Evolutionary conservation across 2,888 invertebrate genomes (phyloP).

Genomic region (Lochmaea crataegi): DNA sequence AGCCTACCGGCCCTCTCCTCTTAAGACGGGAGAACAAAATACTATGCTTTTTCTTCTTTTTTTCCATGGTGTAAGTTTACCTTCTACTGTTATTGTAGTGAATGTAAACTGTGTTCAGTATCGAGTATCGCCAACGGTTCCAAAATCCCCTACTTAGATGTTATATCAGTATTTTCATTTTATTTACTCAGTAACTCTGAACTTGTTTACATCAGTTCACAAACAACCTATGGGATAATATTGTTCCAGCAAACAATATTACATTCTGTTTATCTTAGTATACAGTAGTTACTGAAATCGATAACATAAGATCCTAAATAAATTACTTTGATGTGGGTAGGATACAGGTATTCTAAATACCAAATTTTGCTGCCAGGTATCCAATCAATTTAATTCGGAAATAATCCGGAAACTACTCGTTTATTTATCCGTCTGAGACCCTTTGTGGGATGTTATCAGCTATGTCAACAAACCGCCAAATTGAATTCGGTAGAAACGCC

Average conservation of each 20-base stretch:
- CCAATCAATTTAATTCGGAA: slow-evolving; percentile 30
- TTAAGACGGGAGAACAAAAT: no score
- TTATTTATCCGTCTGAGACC: slow-evolving; percentile 8
- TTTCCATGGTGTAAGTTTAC: no score
- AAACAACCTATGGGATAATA: neutral
- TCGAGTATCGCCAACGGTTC: no score
- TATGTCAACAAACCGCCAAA: slow-evolving; percentile 27
- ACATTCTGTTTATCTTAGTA: neutral
- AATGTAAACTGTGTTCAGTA: no score
- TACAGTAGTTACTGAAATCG: neutral
- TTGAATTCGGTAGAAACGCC: slow-evolving; percentile 16
- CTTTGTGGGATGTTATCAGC: slow-evolving; percentile 11
- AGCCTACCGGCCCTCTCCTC: no score
- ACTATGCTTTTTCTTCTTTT: no score
- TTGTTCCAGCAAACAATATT: neutral
- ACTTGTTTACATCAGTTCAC: neutral
- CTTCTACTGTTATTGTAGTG: no score
- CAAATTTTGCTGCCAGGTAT: slow-evolving; percentile 27
- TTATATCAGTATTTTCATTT: no score
- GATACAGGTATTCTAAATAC: slow-evolving; percentile 16
- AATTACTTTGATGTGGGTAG: slow-evolving; percentile 15
- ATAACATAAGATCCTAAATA: slow-evolving; percentile 26
- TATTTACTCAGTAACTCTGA: neutral
- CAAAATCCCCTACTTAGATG: no score
- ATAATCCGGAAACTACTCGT: slow-evolving; percentile 25